Evolutionary conservation across 2,888 invertebrate genomes (phyloP).

Genomic region (Drosophila barbarae): DNA sequence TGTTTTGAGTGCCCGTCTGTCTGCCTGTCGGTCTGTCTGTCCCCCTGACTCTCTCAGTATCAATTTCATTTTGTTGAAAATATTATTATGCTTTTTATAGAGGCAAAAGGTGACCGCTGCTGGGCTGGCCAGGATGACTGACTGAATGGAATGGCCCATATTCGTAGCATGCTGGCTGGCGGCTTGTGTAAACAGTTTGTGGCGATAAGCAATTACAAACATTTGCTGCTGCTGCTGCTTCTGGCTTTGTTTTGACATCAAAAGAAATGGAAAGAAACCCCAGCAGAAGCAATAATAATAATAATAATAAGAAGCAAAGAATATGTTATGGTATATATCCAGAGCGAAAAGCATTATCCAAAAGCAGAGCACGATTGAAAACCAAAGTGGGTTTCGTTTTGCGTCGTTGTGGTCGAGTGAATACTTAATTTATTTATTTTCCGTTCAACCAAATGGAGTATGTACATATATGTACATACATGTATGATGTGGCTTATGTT

Average conservation of each 20-base stretch:
- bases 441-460: slow-evolving; percentile 10
- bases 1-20: slow-evolving; percentile 21
- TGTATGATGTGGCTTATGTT: not conserved
- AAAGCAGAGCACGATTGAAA: slow-evolving; percentile 12
- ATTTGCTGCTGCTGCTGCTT: slow-evolving; percentile 43
- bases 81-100: slow-evolving; percentile 37
- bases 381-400: slow-evolving; percentile 53
- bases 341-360: not conserved
- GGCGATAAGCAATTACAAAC: slow-evolving; percentile 65
- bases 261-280: slow-evolving; percentile 59
- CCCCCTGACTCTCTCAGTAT: slow-evolving; percentile 35
- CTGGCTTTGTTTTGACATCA: slow-evolving; percentile 58
- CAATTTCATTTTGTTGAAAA: slow-evolving; percentile 63
- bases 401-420: slow-evolving; percentile 63
- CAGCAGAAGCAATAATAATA: slow-evolving; percentile 35
- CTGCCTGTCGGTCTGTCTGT: slow-evolving; percentile 7
- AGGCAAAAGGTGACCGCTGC: slow-evolving; percentile 21
- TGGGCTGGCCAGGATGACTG: not conserved
- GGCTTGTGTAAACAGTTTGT: slow-evolving; percentile 35
- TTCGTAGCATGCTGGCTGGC: not conserved
- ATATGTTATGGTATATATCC: not conserved
- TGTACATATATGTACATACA: not conserved
- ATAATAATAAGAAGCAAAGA: slow-evolving; percentile 21
- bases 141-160: slow-evolving; percentile 12
- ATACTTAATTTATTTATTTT: slow-evolving; percentile 66